Conservation (phyloP, 1,140 invertebrate species). For the Centruroides sculpturatus region DNA sequence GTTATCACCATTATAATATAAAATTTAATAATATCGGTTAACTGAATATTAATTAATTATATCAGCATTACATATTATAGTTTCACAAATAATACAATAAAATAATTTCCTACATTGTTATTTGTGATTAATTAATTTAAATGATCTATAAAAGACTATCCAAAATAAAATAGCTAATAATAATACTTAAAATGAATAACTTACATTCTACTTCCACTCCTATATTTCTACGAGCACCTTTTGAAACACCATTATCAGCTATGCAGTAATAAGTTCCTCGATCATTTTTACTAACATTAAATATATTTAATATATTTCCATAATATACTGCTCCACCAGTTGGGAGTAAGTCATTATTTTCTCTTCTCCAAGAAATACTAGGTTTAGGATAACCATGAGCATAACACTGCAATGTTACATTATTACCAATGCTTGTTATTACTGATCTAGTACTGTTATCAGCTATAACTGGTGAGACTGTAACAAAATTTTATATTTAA, state of each 20-base stretch:
- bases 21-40: too few relatives aligned
- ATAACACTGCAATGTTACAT: constrained; percentile 70
- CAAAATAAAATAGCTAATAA: too few relatives aligned
- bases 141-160: too few relatives aligned
- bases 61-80: too few relatives aligned
- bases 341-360: constrained; percentile 82
- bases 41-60: too few relatives aligned
- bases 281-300: constrained; percentile 46
- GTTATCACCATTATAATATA: too few relatives aligned
- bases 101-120: too few relatives aligned
- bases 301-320: constrained; percentile 67
- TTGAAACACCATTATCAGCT: constrained; percentile 78
- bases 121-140: too few relatives aligned
- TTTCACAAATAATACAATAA: too few relatives aligned
- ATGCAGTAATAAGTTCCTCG: constrained; percentile 86
- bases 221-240: constrained; percentile 70
- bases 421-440: constrained; percentile 35
- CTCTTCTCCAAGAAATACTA: constrained; percentile 74
- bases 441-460: constrained; percentile 63
- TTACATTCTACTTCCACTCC: constrained; percentile 64
- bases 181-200: not conserved
- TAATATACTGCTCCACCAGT: constrained; percentile 38
- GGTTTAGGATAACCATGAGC: constrained; percentile 52
- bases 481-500: constrained; percentile 1
- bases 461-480: constrained; percentile 68